Evolutionary conservation across 2,888 invertebrate genomes (phyloP), one percentile per base, ranked within the genome.

Genomic region (Ormyrus nitidulus): DNA sequence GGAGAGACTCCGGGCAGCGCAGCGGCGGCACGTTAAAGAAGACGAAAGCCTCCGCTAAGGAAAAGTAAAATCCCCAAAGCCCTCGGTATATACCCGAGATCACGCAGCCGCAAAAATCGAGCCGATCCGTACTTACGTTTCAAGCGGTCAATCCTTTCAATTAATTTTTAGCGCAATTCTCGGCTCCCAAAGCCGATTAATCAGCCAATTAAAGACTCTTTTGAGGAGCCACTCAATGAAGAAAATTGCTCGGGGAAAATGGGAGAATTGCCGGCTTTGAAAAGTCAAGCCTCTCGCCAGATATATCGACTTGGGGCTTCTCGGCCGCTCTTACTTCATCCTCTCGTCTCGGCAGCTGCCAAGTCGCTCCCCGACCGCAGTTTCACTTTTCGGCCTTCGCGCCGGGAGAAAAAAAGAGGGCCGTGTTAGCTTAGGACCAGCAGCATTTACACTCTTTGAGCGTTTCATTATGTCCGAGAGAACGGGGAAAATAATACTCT

Each of bases 371-470:
- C 13, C 53, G 11, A 5, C 46, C 8, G 54, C 8, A 53, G 58
- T 58, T 62, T 62, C 73, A 73, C 58, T 78, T 73, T 66, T 65
- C 34, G 65, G 58, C 56, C 48, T 13, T 65, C 58, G 19, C 10
- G 48, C 6, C 51, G 65, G 51, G 10, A 54, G 48, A 59, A 61
- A 61, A 19, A 48, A 54, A 53, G 13, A 65, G 48, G 75, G n/a
- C 34, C 19, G 46, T 77, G 77, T 80, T 80, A 77, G 72, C 73
- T 80, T 80, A 80, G 80, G 80, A 80, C 80, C 77, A 64, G 66
- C 56, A 59, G 69, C 68, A 72, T 80, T 77, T 72, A 62, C 77
- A 62, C 75, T 75, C 72, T 71, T 72, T 53, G 75, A 71, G 70
- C 66, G 64, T 79, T 75, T 79, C 79, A 79, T 79, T 79, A 79